A percentile compares a stretch with the other conserved stretches of the same genome.
Evolutionary conservation across 1,140 invertebrate genomes (phyloP).

Genomic region (Nebria ingens): DNA sequence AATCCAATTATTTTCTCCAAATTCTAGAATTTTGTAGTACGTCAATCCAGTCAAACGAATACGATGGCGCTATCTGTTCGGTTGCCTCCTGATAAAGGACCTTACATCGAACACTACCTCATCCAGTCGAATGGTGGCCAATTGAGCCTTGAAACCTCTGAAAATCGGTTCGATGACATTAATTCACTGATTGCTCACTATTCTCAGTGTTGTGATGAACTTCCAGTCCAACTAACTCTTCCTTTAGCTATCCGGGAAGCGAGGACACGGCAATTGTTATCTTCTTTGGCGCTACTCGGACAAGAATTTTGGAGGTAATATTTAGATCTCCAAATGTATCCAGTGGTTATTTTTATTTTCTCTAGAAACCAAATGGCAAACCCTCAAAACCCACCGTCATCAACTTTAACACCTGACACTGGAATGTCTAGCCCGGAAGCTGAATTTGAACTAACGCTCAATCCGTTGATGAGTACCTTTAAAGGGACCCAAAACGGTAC

Average conservation of each 20-base stretch:
- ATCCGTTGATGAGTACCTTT: constrained; percentile 56
- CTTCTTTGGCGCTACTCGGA: constrained; percentile 79
- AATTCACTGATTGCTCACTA: constrained; percentile 88
- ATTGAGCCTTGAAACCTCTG: constrained; percentile 83
- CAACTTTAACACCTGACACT: neutral
- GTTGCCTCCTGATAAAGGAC: constrained; percentile 70
- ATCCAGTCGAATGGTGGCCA: constrained; percentile 74
- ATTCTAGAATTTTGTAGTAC: constrained; percentile 86
- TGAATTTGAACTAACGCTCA: constrained; percentile 65
- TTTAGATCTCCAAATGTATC: too few relatives aligned
- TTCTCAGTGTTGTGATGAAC: constrained; percentile 85
- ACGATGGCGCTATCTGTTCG: constrained; percentile 92
- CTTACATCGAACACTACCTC: constrained; percentile 91
- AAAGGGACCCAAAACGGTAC: constrained; percentile 35
- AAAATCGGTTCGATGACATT: constrained; percentile 84
- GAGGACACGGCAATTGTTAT: constrained; percentile 78
- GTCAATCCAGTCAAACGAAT: constrained; percentile 82
- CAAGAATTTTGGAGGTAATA: constrained; percentile 72
- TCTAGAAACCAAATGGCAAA: too few relatives aligned
- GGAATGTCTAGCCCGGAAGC: constrained; percentile 43
- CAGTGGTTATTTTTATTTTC: too few relatives aligned
- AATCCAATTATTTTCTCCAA: too few relatives aligned
- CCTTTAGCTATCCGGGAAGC: constrained; percentile 75
- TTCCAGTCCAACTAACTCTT: constrained; percentile 80
- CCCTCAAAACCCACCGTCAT: constrained; percentile 36